Conservation (phyloP, 2,113 vertebrate genomes). For the Gadus macrocephalus region DNA sequence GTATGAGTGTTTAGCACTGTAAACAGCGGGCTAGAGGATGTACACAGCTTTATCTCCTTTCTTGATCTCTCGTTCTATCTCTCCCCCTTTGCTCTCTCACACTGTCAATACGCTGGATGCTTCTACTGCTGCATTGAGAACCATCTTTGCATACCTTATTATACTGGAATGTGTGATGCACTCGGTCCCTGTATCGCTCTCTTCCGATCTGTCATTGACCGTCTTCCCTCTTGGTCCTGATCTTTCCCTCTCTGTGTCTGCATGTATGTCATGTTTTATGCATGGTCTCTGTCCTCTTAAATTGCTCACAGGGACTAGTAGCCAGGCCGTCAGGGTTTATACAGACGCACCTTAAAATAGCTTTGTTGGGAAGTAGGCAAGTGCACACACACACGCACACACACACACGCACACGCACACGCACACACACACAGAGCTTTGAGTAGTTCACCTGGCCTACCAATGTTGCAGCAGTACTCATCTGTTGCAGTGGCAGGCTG, state of each 20-base stretch:
- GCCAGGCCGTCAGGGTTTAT: slow-evolving; percentile 27
- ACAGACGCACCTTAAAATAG: slow-evolving; percentile 38
- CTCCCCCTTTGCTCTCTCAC: slow-evolving; percentile 15
- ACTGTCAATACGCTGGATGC: slow-evolving; percentile 32
- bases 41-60: slow-evolving; percentile 31
- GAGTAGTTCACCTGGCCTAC: slow-evolving; percentile 53
- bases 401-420: slow-evolving; percentile 1
- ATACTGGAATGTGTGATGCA: slow-evolving; percentile 35
- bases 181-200: background rate
- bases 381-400: background rate
- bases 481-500: slow-evolving; percentile 59
- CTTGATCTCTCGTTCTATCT: slow-evolving; percentile 19
- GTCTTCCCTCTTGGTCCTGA: slow-evolving; percentile 9
- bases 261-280: slow-evolving; percentile 52
- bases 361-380: background rate
- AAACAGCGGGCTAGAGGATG: slow-evolving; percentile 26
- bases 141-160: slow-evolving; percentile 60
- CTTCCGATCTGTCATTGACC: slow-evolving; percentile 10
- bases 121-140: slow-evolving; percentile 54
- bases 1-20: slow-evolving; percentile 34
- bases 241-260: slow-evolving; percentile 26
- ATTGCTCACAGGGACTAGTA: slow-evolving; percentile 32
- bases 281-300: slow-evolving; percentile 42
- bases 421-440: slow-evolving; percentile 10
- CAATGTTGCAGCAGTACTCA: slow-evolving; percentile 47